Evolutionary conservation across 2,888 invertebrate species (phyloP).

Genomic region (Sarcophaga carnaria): DNA sequence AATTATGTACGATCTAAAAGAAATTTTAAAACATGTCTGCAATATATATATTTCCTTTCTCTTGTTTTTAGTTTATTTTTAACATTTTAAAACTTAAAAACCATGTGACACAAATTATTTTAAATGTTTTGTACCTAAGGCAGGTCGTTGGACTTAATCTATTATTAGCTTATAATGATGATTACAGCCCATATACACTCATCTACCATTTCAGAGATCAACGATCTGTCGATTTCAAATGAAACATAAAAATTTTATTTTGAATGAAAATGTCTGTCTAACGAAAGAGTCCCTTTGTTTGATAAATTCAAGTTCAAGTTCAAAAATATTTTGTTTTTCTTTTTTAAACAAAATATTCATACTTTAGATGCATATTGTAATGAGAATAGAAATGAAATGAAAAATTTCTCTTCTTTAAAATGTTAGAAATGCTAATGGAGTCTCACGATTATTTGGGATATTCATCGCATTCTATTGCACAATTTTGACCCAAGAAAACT

Average conservation of each 20-base stretch:
- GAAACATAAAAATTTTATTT: slow-evolving; percentile 7
- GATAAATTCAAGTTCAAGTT: slow-evolving; percentile 58
- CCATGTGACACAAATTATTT: too few relatives aligned
- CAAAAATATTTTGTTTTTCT: slow-evolving; percentile 27
- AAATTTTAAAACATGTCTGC: too few relatives aligned
- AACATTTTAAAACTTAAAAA: too few relatives aligned
- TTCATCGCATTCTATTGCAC: not conserved
- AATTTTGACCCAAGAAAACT: too few relatives aligned
- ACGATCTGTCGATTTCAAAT: not conserved
- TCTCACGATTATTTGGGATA: not conserved
- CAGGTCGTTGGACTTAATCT: slow-evolving; percentile 17
- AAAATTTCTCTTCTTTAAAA: not conserved
- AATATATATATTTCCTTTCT: too few relatives aligned
- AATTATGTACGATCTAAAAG: too few relatives aligned
- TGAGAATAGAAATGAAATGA: not conserved
- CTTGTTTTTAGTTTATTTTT: too few relatives aligned
- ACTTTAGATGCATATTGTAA: not conserved
- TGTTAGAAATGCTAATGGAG: slow-evolving; percentile 17
- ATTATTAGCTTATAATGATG: not conserved
- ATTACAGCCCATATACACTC: not conserved
- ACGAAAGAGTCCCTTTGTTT: not conserved
- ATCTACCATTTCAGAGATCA: slow-evolving; percentile 34
- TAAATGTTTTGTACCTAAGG: not conserved
- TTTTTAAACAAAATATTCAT: not conserved
- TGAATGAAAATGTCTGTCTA: not conserved